Evolutionary conservation across 2,797 vertebrate genomes (phyloP).

Genomic region (Hafferia zeledoni): DNA sequence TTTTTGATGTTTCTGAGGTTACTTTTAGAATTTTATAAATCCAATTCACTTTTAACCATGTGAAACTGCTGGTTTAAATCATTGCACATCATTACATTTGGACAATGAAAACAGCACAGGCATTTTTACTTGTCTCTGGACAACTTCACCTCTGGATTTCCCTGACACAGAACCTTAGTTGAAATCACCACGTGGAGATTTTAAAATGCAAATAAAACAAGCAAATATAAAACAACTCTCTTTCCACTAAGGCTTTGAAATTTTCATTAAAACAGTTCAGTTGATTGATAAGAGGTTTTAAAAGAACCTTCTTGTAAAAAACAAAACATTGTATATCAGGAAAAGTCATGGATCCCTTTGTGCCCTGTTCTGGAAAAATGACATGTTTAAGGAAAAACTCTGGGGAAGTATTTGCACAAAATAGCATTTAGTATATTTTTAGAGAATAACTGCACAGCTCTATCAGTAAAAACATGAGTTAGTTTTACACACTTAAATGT

Average conservation of each 20-base stretch:
- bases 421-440: not conserved
- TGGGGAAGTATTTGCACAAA: not conserved
- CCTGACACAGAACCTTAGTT: not conserved
- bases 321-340: not conserved
- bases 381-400: not conserved
- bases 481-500: not conserved
- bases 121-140: constrained; percentile 60
- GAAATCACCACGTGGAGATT: constrained; percentile 27
- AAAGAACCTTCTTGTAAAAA: not conserved
- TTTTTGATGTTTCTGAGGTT: not conserved
- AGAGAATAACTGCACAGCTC: not conserved
- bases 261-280: not conserved
- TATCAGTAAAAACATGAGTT: not conserved
- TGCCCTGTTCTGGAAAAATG: not conserved
- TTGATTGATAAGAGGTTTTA: not conserved
- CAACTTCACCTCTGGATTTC: constrained; percentile 55
- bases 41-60: constrained; percentile 30
- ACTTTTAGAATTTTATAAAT: not conserved
- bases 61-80: constrained; percentile 63
- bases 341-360: not conserved
- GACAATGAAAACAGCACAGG: constrained; percentile 62
- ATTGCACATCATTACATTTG: constrained; percentile 47
- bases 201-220: constrained; percentile 44
- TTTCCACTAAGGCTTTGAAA: not conserved
- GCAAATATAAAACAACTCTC: not conserved